A percentile compares a stretch with the other conserved stretches of the same genome.
phyloP scores from a whole-genome alignment of 2,797 vertebrate species.

The Falco rusticolus region DNA sequence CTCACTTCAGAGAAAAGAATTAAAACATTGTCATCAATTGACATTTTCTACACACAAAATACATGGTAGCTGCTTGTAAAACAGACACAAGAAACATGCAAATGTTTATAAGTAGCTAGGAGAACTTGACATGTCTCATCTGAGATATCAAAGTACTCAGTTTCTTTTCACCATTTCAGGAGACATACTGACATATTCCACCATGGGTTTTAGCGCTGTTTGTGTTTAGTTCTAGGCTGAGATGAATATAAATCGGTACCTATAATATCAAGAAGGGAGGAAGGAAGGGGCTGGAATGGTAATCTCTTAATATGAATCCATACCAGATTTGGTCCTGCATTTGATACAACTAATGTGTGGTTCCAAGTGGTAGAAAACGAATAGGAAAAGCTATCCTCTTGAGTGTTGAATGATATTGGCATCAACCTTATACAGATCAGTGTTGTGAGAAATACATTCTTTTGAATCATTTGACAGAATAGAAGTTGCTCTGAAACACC shows the following conservation, averaged over 20 bases:
- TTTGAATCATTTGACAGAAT: background rate
- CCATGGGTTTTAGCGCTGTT: background rate
- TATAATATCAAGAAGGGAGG: background rate
- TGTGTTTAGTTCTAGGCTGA: background rate
- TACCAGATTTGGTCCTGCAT: background rate
- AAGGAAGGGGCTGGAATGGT: background rate
- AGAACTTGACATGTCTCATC: background rate
- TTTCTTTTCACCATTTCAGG: background rate
- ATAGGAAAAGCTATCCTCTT: background rate
- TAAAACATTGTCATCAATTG: background rate
- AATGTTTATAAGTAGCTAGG: background rate
- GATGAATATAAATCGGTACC: background rate
- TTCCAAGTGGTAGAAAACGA: background rate
- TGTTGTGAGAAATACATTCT: background rate
- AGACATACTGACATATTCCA: background rate
- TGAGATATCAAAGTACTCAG: background rate
- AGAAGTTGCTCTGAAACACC: background rate
- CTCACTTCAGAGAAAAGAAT: background rate
- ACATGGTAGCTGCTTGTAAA: background rate
- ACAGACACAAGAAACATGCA: background rate
- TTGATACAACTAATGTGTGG: background rate
- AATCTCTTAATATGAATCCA: background rate
- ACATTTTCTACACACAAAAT: background rate
- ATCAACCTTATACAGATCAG: background rate
- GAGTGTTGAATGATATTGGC: background rate